Base-by-base conservation (phyloP, 1,140 invertebrate genomes). In the Eulimnadia texana region DNA sequence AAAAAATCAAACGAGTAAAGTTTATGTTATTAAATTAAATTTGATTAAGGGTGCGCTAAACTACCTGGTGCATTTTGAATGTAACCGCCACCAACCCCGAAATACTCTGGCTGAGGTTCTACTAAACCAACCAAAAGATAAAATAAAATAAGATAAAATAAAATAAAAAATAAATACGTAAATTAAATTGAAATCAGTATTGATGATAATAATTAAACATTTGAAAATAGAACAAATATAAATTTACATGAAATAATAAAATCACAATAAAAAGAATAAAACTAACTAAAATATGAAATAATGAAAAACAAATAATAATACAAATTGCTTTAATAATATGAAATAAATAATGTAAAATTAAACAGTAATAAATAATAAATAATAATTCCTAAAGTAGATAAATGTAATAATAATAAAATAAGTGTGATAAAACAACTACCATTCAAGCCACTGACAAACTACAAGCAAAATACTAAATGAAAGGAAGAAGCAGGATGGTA, bases 1-100 rank as follows among this genome's bases (percentile, higher is more conserved):
- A 59, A 55, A 52, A 42, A 53, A 64, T 22, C 56, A 63, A 62
- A 50, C 52, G n/a, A n/a, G n/a, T n/a, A n/a, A n/a, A n/a, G 33
- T 57, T 42, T 6, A 9, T 42, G 33, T 9, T 9, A 42, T 42
- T 42, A 9, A 9, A 42, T 9, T 16, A 42, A 42, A 42, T 42
- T 42, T 42, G 16, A 42, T 9, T 9, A 42, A 42, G 33, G 33
- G 33, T 16, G 33, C 16, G 6, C 33, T 42, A 42, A 42, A 19
- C 55, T 57, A 57, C 55, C 55, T 57, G 24, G 55, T 57, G 55
- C 55, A 57, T 57, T 27, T 27, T 57, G 55, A 57, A 13, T 33
- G 29, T 57, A 27, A 27, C 27, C 6, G 13, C 27, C 55, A 57
- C 55, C 55, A 33, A 3, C 52, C 24, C 52, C 55, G 33, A 9